Percentiles rank a stretch among this genome's conserved stretches.
Evolutionary conservation across 1,140 invertebrate genomes (phyloP).

Genomic region (Sminthurinus signatus): DNA sequence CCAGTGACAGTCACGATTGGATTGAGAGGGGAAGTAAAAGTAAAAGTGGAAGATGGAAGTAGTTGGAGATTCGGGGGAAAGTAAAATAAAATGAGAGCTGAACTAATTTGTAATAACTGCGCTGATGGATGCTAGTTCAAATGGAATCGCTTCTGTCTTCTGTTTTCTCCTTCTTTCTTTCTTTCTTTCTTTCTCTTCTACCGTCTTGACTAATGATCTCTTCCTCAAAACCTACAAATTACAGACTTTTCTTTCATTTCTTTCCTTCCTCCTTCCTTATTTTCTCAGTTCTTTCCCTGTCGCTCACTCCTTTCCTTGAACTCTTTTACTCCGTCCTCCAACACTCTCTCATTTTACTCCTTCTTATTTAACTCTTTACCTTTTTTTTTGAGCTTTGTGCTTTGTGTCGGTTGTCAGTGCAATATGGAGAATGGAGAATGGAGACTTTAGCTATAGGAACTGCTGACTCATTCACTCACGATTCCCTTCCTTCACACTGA

Average conservation of each 20-base stretch:
- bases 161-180: neutral
- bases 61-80: neutral
- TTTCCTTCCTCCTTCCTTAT: conserved; percentile 10
- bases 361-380: no score
- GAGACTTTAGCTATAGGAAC: no score
- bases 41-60: neutral
- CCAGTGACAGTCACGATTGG: neutral
- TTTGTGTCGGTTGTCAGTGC: no score
- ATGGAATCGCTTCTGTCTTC: conserved; percentile 9
- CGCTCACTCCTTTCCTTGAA: no score
- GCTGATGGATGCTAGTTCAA: conserved; percentile 16
- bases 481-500: no score
- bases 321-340: no score
- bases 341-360: no score
- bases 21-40: neutral
- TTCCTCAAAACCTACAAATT: conserved; percentile 3
- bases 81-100: conserved; percentile 24
- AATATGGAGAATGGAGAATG: no score
- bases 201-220: conserved; percentile 28
- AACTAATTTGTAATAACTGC: conserved; percentile 27
- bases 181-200: no score
- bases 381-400: no score
- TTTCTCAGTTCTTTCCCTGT: neutral
- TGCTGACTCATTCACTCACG: no score
- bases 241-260: conserved; percentile 7